phyloP scores from a whole-genome alignment of 1,140 invertebrate genomes.

The Tetraneura akinire region DNA sequence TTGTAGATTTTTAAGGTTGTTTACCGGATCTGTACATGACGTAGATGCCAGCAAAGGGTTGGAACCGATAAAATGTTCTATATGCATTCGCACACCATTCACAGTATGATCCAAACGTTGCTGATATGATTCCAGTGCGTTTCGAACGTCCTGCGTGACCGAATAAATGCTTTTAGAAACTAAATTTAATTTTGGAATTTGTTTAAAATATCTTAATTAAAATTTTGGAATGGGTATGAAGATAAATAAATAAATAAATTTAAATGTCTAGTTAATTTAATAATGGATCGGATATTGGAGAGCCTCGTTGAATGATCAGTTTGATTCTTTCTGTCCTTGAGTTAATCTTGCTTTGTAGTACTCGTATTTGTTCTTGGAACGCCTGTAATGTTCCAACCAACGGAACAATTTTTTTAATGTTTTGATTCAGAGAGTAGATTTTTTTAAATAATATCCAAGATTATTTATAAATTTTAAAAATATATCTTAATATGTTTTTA shows the following conservation, averaged over 20 bases:
- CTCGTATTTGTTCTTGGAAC: constrained; percentile 80
- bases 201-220: constrained; percentile 31
- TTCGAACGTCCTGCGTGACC: constrained; percentile 51
- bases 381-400: constrained; percentile 63
- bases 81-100: constrained; percentile 40
- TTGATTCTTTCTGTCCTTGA: constrained; percentile 85
- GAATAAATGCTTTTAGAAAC: constrained; percentile 41
- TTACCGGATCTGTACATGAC: constrained; percentile 38
- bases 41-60: constrained; percentile 38
- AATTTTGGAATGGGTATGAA: constrained; percentile 42
- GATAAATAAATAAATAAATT: constrained; percentile 28
- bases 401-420: constrained; percentile 30
- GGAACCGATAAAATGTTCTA: constrained; percentile 45
- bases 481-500: not conserved
- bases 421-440: constrained; percentile 25
- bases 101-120: constrained; percentile 34
- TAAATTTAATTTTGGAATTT: constrained; percentile 27
- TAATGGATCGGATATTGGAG: constrained; percentile 39
- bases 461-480: not conserved
- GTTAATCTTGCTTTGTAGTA: constrained; percentile 83
- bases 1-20: constrained; percentile 21
- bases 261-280: constrained; percentile 38
- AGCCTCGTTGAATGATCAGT: constrained; percentile 78
- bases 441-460: not conserved
- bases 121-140: constrained; percentile 47